Conservation (phyloP, 2,113 vertebrate genomes). For the Lepidothrix coronata region DNA sequence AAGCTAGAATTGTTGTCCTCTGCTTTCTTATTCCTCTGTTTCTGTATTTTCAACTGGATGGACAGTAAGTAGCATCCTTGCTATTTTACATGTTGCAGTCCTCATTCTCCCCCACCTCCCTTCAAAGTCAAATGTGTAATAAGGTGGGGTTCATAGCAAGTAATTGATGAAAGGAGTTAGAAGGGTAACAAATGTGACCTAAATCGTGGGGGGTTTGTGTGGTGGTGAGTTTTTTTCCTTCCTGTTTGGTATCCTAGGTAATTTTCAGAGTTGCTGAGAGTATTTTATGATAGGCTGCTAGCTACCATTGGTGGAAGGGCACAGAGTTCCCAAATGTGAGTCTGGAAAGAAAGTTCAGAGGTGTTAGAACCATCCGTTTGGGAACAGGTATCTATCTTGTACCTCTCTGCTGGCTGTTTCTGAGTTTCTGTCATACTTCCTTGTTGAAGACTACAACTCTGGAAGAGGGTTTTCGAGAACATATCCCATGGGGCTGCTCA, state of each 20-base stretch:
- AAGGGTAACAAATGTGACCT: not conserved
- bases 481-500: not conserved
- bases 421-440: not conserved
- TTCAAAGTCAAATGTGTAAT: not conserved
- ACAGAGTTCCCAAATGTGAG: not conserved
- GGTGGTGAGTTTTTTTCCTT: not conserved
- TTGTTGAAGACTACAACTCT: not conserved
- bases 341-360: not conserved
- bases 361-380: not conserved
- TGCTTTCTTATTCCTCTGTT: not conserved
- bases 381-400: not conserved
- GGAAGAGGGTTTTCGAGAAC: not conserved
- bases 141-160: not conserved
- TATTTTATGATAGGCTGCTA: not conserved
- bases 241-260: not conserved
- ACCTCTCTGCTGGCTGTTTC: not conserved
- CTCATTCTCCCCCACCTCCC: rapidly evolving
- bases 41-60: not conserved
- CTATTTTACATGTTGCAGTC: not conserved
- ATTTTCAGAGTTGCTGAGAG: not conserved
- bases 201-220: rapidly evolving
- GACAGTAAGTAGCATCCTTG: not conserved
- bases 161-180: not conserved
- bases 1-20: not conserved
- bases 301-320: not conserved